Evolutionary conservation across 2,113 vertebrate species (phyloP).

Genomic region (Mixornis gularis): DNA sequence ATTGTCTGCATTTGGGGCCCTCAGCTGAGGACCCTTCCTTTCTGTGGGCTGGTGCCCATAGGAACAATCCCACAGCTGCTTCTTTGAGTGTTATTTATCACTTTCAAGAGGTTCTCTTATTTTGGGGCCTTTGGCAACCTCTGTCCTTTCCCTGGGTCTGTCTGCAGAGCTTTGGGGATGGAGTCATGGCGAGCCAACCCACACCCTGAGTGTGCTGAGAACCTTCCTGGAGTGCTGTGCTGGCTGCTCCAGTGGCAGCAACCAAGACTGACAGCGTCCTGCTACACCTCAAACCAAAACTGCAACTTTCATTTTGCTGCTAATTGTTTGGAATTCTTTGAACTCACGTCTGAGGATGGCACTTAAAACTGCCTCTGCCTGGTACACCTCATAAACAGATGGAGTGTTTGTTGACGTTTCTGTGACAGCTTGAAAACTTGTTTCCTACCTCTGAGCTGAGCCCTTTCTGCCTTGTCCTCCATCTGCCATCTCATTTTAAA

Average conservation of each 20-base stretch:
- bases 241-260: background rate
- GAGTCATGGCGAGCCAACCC: background rate
- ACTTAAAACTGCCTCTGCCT: slow-evolving; percentile 48
- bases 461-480: slow-evolving; percentile 75
- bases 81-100: background rate
- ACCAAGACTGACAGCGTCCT: background rate
- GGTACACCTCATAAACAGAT: slow-evolving; percentile 73
- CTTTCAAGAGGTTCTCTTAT: background rate
- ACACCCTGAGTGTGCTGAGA: background rate
- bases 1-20: background rate
- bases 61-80: background rate
- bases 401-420: slow-evolving; percentile 78
- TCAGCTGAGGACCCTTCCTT: background rate
- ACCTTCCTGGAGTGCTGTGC: fast-evolving
- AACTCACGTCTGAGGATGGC: slow-evolving; percentile 45
- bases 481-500: slow-evolving; percentile 82
- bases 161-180: background rate
- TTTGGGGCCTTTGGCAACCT: background rate
- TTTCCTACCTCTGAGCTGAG: slow-evolving; percentile 76
- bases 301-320: slow-evolving; percentile 8
- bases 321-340: slow-evolving; percentile 56
- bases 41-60: fast-evolving
- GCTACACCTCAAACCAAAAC: background rate
- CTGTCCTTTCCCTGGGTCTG: background rate
- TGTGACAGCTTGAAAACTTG: slow-evolving; percentile 82